A percentile compares a stretch with the other conserved stretches of the same genome.
Evolutionary conservation across 2,113 vertebrate species (phyloP).

Genomic region (Malaclemys terrapin): DNA sequence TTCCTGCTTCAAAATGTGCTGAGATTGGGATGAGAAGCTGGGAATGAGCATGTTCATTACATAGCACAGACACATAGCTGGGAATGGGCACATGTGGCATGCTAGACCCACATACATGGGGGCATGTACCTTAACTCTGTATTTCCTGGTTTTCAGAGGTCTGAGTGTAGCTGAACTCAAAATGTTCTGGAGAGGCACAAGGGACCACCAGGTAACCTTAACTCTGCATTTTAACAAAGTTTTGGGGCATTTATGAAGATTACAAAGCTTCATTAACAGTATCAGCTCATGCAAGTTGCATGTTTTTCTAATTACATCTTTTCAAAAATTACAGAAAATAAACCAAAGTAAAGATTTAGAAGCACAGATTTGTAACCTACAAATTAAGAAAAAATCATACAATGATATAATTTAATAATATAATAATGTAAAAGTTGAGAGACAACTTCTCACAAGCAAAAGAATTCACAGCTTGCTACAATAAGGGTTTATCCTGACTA

Average conservation of each 20-base stretch:
- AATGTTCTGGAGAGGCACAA: background rate
- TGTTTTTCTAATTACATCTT: background rate
- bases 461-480: background rate
- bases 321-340: background rate
- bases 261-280: background rate
- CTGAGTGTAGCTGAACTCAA: background rate
- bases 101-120: too few relatives aligned
- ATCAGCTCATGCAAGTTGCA: background rate
- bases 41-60: accelerated
- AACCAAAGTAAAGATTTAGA: background rate
- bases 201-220: background rate
- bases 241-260: background rate
- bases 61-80: background rate
- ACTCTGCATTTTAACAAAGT: accelerated
- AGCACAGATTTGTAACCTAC: background rate
- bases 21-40: background rate
- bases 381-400: background rate
- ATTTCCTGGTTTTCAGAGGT: background rate
- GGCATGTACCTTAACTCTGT: background rate
- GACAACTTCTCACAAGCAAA: background rate
- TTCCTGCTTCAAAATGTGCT: background rate
- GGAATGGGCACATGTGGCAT: accelerated
- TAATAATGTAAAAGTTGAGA: background rate
- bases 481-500: background rate
- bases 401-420: background rate